phyloP scores from a whole-genome alignment of 1,140 invertebrate species.

The Cyrtorhinus lividipennis region DNA sequence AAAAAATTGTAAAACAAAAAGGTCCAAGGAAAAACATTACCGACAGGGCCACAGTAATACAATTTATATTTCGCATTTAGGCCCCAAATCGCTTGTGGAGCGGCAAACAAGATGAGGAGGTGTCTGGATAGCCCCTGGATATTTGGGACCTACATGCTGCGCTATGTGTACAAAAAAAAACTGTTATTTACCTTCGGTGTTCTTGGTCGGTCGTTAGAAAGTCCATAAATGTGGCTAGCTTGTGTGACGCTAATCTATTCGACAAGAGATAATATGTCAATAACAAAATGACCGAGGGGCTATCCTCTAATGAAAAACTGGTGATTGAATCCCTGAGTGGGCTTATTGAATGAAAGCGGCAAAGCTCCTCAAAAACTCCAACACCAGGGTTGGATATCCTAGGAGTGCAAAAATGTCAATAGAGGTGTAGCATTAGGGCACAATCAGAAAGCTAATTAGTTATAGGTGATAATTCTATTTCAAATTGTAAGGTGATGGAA shows the following conservation, averaged over 20 bases:
- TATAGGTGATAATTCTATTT: no score
- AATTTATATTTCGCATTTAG: slow-evolving; percentile 1
- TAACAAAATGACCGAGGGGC: slow-evolving; percentile 10
- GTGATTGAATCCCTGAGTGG: no score
- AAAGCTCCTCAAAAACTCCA: no score
- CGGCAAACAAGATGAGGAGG: background rate
- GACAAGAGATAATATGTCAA: slow-evolving; percentile 19
- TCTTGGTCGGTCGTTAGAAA: slow-evolving; percentile 25
- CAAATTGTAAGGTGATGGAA: no score
- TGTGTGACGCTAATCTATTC: slow-evolving; percentile 25
- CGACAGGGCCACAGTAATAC: background rate
- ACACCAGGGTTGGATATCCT: no score
- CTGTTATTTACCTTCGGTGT: slow-evolving; percentile 25
- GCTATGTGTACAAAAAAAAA: background rate
- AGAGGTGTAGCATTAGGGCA: no score
- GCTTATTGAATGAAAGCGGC: no score
- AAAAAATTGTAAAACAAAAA: slow-evolving; percentile 25
- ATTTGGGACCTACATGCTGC: slow-evolving; percentile 9
- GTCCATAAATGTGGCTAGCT: slow-evolving; percentile 27
- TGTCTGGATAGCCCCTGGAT: slow-evolving; percentile 6
- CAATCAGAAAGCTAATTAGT: no score
- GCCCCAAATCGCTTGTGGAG: slow-evolving; percentile 1
- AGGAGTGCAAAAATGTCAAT: no score
- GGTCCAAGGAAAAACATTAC: slow-evolving; percentile 1
- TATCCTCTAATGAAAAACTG: slow-evolving; percentile 1